Base-by-base conservation (phyloP, 2,113 vertebrate species). In the Otis tarda region DNA sequence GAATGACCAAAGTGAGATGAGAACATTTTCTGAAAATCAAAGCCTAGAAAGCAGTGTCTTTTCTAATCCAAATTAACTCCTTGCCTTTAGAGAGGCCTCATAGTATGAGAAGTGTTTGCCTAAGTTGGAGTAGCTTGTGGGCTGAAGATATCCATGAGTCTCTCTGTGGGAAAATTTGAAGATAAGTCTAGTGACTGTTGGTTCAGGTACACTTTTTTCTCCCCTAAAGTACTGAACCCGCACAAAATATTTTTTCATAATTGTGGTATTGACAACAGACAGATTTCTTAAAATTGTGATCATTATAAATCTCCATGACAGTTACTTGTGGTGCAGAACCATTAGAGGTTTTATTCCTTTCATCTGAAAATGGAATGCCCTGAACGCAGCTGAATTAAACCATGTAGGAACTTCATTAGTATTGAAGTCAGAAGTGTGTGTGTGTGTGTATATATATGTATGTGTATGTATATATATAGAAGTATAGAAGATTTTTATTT, bases 181-280 rank as follows among this genome's bases (percentile, higher is more conserved):
- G 55, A 5, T 56, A 49, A 45, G 10, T 69, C 4, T 0, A 0
- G 11, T 80, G 35, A 57, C 33, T 56, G 10, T 35, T 61, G 39
- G 22, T 11, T 76, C 35, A 64, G 14, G 30, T 56, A 24, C 18
- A 35, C 11, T 52, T 52, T 68, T 84, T 75, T 56, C 19, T 85
- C 50, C 15, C 16, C 30, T 33, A 21, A 55, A 45, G 18, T 56
- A 60, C 39, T 17, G 14, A 11, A 47, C 7, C 21, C 6, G 75
- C 39, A 73, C 15, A 47, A 39, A 67, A 43, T 52, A 33, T 30
- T 60, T 83, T 56, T 41, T 55, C 3, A 1, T 68, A 52, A 22
- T 53, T 56, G 14, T 68, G 12, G 3, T 82, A 11, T 57, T 89
- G 16, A n/a, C 68, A 68, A 61, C 31, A 80, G 27, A 20, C 27